Evolutionary conservation across 1,140 invertebrate genomes (phyloP).

Genomic region (Apis cerana): DNA sequence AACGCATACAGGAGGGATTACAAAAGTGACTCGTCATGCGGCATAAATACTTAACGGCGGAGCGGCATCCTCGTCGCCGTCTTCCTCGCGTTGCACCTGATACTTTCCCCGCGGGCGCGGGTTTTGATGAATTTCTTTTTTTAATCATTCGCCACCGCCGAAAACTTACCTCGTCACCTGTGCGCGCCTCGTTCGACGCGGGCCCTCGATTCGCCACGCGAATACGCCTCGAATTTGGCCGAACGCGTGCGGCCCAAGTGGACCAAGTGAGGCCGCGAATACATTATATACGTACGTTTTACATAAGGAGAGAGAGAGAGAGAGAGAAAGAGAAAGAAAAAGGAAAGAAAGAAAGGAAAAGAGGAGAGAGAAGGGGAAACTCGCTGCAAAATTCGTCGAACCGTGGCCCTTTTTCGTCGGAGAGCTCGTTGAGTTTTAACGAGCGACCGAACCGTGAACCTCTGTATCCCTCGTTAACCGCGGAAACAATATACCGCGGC

Average conservation of each 20-base stretch:
- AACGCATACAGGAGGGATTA: constrained; percentile 58
- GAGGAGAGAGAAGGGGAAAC: no score
- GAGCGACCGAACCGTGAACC: constrained; percentile 2
- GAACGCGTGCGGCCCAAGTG: constrained; percentile 26
- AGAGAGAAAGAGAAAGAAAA: no score
- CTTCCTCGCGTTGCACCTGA: constrained; percentile 65
- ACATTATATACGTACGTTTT: constrained; percentile 33
- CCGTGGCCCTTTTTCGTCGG: constrained; percentile 8
- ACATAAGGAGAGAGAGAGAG: neutral
- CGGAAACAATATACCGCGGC: neutral
- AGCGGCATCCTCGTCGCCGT: constrained; percentile 51
- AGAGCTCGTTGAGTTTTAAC: constrained; percentile 1
- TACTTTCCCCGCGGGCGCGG: constrained; percentile 55
- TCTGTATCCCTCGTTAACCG: constrained; percentile 18
- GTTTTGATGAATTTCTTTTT: constrained; percentile 67
- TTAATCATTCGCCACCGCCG: constrained; percentile 58
- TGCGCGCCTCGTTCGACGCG: constrained; percentile 34
- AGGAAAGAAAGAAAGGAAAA: neutral
- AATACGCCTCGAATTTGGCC: constrained; percentile 30
- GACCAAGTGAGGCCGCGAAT: constrained; percentile 47
- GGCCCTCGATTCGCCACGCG: constrained; percentile 62
- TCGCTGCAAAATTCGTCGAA: constrained; percentile 2
- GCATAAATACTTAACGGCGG: constrained; percentile 68
- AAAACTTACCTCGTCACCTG: constrained; percentile 63
- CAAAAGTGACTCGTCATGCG: constrained; percentile 75